These are phyloP conservation scores for Porites divaricata DNA, from an alignment of 92 coral and sea anemone species.

Conservation along the genomic window DNA sequence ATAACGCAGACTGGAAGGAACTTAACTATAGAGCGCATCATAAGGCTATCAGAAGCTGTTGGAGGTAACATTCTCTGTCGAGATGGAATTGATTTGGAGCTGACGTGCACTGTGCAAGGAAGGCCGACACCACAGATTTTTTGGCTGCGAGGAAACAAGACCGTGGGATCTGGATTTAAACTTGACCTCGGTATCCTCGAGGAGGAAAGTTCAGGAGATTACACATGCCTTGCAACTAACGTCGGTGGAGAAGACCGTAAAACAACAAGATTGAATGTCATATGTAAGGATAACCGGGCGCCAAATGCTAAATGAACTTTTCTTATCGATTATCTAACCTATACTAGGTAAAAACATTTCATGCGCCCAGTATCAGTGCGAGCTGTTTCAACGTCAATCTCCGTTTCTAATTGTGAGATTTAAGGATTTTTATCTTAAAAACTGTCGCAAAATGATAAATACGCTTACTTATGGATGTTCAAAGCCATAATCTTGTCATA, in stretches of 20 bases:
- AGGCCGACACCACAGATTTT: conserved; percentile 72
- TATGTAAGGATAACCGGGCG: conserved; percentile 27
- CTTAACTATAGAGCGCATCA: conserved; percentile 40
- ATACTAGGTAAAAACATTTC: no score
- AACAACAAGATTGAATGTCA: conserved; percentile 56
- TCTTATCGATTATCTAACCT: no score
- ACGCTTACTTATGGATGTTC: no score
- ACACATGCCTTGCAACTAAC: conserved; percentile 78
- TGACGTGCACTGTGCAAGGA: conserved; percentile 73
- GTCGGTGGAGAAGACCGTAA: conserved; percentile 67
- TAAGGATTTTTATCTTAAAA: no score
- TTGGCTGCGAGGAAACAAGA: conserved; percentile 72
- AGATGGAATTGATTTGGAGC: conserved; percentile 67
- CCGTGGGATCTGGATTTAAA: conserved; percentile 34
- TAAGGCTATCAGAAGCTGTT: conserved; percentile 54
- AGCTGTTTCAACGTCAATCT: no score
- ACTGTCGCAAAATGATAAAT: no score
- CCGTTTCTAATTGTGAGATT: no score
- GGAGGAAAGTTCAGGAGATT: conserved; percentile 65
- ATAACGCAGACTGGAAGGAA: conserved; percentile 67
- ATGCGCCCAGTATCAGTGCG: no score
- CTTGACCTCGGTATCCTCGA: conserved; percentile 31
- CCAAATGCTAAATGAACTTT: neutral
- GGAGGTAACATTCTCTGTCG: conserved; percentile 68
- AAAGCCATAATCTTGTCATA: no score